Evolutionary conservation across 1,140 invertebrate genomes (phyloP).

Genomic region (Triops cancriformis): DNA sequence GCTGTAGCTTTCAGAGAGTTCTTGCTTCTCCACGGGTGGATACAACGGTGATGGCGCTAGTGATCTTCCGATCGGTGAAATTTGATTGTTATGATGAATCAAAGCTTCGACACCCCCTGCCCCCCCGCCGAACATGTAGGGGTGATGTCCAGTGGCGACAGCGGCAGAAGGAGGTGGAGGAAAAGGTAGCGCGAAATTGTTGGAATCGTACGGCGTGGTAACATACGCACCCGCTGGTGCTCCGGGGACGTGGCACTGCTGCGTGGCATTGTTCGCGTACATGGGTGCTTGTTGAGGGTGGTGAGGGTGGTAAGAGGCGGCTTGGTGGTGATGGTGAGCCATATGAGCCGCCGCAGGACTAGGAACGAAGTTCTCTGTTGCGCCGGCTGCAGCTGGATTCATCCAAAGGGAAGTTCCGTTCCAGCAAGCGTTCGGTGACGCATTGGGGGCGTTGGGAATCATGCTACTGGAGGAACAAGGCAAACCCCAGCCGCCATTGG

Average conservation of each 20-base stretch:
- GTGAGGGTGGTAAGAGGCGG: slow-evolving; percentile 18
- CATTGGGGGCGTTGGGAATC: not conserved
- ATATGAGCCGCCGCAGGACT: slow-evolving; percentile 2
- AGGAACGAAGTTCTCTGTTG: slow-evolving; percentile 10
- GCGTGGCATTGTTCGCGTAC: not conserved
- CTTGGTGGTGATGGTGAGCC: slow-evolving; percentile 11
- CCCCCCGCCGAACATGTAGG: slow-evolving; percentile 19
- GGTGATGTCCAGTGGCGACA: not conserved
- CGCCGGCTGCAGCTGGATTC: slow-evolving; percentile 1
- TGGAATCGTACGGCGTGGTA: not conserved
- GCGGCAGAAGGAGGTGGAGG: not conserved
- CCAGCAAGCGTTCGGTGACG: not conserved
- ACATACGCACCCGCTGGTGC: not conserved
- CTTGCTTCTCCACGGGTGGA: slow-evolving; percentile 9
- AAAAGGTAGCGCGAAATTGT: slow-evolving; percentile 17
- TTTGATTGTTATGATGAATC: slow-evolving; percentile 17
- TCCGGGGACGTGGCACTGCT: slow-evolving; percentile 14
- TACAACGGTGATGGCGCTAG: not conserved
- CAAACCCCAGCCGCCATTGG: not conserved
- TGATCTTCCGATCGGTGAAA: slow-evolving; percentile 8
- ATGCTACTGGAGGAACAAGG: not conserved
- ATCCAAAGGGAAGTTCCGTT: not conserved
- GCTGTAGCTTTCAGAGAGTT: slow-evolving; percentile 19
- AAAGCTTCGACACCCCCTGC: not conserved
- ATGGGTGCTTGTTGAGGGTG: slow-evolving; percentile 16